These are phyloP conservation scores for Pipistrellus nathusii DNA, from an alignment of 2,797 vertebrate species.

Conservation along the genomic window DNA sequence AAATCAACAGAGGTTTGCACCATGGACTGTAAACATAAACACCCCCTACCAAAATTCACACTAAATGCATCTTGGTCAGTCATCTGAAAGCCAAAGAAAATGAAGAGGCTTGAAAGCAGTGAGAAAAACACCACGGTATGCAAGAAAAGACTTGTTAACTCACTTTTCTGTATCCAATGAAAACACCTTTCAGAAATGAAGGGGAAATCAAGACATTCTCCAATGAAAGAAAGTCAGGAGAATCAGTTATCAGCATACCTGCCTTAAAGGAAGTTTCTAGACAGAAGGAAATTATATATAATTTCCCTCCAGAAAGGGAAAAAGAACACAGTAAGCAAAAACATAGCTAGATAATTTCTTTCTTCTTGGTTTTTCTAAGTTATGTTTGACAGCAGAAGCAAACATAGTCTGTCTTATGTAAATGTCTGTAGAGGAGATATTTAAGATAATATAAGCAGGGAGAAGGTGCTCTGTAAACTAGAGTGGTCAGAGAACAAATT, in stretches of 20 bases:
- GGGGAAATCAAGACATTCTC: neutral
- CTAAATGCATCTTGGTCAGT: neutral
- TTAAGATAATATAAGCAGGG: neutral
- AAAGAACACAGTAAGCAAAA: neutral
- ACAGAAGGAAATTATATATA: neutral
- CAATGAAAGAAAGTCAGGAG: neutral
- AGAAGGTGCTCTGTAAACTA: rapidly evolving
- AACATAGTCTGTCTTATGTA: neutral
- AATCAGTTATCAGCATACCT: neutral
- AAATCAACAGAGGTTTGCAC: neutral
- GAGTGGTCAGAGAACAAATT: rapidly evolving
- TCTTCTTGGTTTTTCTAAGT: neutral
- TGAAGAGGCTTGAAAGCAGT: neutral
- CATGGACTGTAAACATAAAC: neutral
- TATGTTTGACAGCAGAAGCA: neutral
- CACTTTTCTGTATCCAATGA: neutral
- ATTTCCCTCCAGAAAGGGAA: neutral
- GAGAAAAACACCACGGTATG: neutral
- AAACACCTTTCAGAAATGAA: neutral
- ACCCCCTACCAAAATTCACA: neutral
- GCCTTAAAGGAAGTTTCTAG: neutral
- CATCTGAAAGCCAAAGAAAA: neutral
- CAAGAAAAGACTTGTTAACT: neutral
- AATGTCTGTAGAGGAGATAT: neutral
- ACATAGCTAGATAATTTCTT: neutral